Conservation (phyloP, 2,113 vertebrate genomes). For the Bufo gargarizans region DNA sequence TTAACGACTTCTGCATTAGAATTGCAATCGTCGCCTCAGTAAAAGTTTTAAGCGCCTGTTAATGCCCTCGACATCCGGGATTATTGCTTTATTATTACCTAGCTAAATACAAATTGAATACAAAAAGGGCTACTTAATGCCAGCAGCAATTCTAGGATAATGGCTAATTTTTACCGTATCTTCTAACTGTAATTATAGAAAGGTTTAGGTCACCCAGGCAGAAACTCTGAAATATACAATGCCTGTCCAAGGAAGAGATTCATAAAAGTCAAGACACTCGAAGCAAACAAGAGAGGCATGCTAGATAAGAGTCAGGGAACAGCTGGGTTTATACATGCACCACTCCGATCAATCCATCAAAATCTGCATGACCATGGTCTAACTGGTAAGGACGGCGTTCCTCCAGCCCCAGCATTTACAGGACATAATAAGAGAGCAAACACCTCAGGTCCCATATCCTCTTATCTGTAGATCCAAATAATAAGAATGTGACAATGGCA, state of each 20-base stretch:
- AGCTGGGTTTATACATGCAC: background rate
- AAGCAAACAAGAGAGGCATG: background rate
- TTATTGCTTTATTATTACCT: slow-evolving; percentile 56
- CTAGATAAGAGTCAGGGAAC: background rate
- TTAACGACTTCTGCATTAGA: slow-evolving; percentile 48
- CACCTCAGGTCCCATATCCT: slow-evolving; percentile 61
- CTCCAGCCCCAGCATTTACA: too few relatives aligned
- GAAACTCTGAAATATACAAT: slow-evolving; percentile 30
- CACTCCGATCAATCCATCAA: background rate
- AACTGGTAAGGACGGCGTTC: background rate
- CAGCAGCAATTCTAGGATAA: slow-evolving; percentile 43
- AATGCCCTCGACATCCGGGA: slow-evolving; percentile 48
- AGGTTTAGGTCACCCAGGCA: slow-evolving; percentile 24
- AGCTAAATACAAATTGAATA: slow-evolving; percentile 52
- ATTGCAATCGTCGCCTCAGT: slow-evolving; percentile 9
- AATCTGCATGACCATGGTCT: background rate
- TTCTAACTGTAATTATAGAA: slow-evolving; percentile 40
- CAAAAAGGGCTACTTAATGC: slow-evolving; percentile 38
- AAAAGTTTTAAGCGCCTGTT: slow-evolving; percentile 45
- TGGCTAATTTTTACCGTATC: slow-evolving; percentile 44
- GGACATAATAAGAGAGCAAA: slow-evolving; percentile 64
- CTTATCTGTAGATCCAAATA: slow-evolving; percentile 67
- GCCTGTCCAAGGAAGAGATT: background rate
- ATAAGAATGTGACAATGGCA: slow-evolving; percentile 60
- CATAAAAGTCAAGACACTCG: slow-evolving; percentile 15